These are phyloP conservation scores for Pristionchus fissidentatus DNA, from an alignment of 2,888 invertebrate genomes.

Conservation along the genomic window DNA sequence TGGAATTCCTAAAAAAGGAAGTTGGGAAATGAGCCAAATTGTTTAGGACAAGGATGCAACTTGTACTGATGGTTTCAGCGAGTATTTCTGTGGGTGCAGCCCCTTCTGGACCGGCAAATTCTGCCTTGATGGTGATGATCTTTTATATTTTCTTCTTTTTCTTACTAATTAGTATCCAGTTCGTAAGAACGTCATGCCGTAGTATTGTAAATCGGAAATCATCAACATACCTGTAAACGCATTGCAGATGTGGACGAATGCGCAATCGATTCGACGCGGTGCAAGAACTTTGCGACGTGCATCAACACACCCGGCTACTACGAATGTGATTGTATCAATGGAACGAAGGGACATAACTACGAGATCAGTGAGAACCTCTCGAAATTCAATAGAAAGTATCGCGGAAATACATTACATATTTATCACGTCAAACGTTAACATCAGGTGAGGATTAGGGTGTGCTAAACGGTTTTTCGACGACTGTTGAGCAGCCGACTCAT, in stretches of 20 bases:
- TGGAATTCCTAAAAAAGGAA: neutral
- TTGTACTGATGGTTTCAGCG: conserved; percentile 17
- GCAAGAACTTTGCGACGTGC: conserved; percentile 16
- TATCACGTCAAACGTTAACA: too few relatives aligned
- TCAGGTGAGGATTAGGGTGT: too few relatives aligned
- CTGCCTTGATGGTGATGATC: neutral
- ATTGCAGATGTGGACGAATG: conserved; percentile 16
- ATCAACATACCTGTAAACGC: neutral
- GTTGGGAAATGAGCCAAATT: too few relatives aligned
- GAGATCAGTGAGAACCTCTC: conserved; percentile 18
- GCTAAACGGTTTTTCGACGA: too few relatives aligned
- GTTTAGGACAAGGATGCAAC: neutral
- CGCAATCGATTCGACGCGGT: neutral
- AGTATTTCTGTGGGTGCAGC: neutral
- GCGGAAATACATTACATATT: too few relatives aligned
- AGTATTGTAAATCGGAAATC: too few relatives aligned
- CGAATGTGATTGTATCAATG: neutral
- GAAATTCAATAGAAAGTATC: too few relatives aligned
- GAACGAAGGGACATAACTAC: neutral
- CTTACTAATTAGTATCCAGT: neutral
- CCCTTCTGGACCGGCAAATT: neutral
- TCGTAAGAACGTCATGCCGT: neutral
- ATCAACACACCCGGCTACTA: neutral
- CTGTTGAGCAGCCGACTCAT: too few relatives aligned
- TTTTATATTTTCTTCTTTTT: neutral